Evolutionary conservation across 2,888 invertebrate species (phyloP), one percentile per base, ranked within the genome.

Genomic region (Melangyna quadrimaculata): DNA sequence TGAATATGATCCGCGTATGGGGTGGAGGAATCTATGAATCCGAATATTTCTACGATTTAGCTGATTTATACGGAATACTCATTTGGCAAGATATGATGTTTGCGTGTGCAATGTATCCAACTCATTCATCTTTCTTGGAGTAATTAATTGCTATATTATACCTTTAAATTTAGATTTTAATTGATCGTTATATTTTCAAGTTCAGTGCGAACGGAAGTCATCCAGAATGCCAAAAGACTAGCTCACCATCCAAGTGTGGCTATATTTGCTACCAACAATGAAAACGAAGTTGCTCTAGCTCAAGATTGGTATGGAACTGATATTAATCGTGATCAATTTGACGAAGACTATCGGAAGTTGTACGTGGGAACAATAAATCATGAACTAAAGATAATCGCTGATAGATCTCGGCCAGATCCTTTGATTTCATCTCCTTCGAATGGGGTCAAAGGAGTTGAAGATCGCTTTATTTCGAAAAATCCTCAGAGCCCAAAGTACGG

Each of bases 71-170:
- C 65, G 99, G 99, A 1, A 95, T 99, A 59, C 93, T 99, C 89
- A 95, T 99, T 73, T 99, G 99, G 99, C 99, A 99, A 91, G 99
- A 99, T 91, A 95, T 99, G 90, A 97, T 98, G 95, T 99, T 98
- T 91, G 99, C 98, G 0, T 98, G 98, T 90, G 94, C 96, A 22
- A 96, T 99, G 95, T 99, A 99, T 92, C 99, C 99, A 0, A 94
- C 94, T 0, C 94, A 94, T 77, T 89, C 92, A 0, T 93, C 94
- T 1, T 99, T 97, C 92, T 92, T 99, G 27, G 89, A 93, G 92
- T 95, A 92, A 45, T 19, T 7, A 7, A 1, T 2, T 27, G 12
- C 12, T n/a, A 14, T n/a, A 14, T 10, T 4, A 0, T 19, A 4
- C 32, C 9, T 7, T 24, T 8, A 3, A 70, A 14, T 51, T 63